Percentiles rank a stretch among this genome's conserved stretches.
Conservation (phyloP, 2,113 vertebrate genomes). For the Lethenteron camtschaticum region DNA sequence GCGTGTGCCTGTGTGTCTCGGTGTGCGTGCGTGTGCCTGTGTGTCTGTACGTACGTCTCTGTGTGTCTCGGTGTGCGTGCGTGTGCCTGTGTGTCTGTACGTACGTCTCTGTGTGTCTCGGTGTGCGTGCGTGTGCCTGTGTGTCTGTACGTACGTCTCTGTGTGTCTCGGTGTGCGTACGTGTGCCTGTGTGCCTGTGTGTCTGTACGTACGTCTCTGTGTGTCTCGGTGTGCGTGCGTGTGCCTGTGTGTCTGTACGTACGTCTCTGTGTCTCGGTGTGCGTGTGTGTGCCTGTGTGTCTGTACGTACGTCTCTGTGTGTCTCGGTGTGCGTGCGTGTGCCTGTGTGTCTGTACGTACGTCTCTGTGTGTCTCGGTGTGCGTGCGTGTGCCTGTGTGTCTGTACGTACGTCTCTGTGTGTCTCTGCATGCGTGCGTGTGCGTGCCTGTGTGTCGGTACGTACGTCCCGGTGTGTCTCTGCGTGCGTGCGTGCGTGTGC, state of each 20-base stretch:
- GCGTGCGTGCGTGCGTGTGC: no score
- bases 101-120: background rate
- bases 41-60: background rate
- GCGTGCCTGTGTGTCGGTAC: no score
- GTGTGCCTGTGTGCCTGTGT: background rate
- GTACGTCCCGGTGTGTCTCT: no score
- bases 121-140: background rate
- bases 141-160: background rate
- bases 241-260: background rate
- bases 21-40: background rate
- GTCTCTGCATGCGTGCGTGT: no score
- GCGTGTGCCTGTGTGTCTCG: background rate
- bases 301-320: background rate
- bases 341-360: background rate
- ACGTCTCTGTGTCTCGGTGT: background rate
- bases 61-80: background rate
- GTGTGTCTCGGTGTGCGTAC: background rate
- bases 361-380: background rate
- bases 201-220: background rate
- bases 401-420: no score
- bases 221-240: background rate
- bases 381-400: background rate
- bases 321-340: background rate
- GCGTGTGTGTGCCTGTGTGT: background rate
- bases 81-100: background rate